Evolutionary conservation across 1,140 invertebrate species (phyloP).

Genomic region (Hestina assimilis): DNA sequence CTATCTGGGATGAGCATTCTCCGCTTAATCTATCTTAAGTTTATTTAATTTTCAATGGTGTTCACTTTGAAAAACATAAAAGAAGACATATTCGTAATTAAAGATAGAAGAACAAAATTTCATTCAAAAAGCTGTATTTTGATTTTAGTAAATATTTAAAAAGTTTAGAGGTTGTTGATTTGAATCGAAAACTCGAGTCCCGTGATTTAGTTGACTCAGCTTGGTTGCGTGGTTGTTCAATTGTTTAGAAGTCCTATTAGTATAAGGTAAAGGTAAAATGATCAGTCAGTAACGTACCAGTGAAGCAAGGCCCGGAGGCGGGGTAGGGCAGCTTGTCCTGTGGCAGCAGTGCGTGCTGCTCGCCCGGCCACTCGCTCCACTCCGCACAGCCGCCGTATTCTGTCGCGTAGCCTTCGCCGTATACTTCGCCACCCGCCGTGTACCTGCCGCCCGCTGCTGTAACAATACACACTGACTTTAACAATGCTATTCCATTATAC

Average conservation of each 20-base stretch:
- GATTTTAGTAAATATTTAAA: no score
- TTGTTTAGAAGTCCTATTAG: no score
- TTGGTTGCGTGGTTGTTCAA: no score
- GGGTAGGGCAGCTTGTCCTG: constrained; percentile 80
- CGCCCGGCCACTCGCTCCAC: constrained; percentile 75
- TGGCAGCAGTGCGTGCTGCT: constrained; percentile 78
- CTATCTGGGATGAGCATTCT: background rate
- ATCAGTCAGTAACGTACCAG: constrained; percentile 59
- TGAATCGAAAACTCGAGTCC: no score
- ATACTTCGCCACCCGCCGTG: constrained; percentile 81
- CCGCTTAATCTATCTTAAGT: background rate
- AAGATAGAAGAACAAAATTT: no score
- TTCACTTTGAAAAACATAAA: background rate
- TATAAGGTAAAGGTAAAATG: no score
- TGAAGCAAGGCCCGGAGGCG: constrained; percentile 87
- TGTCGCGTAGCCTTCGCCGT: constrained; percentile 87
- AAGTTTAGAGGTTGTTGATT: no score
- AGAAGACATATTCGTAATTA: no score
- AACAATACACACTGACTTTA: constrained; percentile 7
- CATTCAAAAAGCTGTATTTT: no score
- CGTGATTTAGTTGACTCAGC: no score
- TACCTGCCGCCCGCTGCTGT: constrained; percentile 56
- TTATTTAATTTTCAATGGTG: background rate
- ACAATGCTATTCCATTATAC: background rate
- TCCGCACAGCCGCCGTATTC: constrained; percentile 85